Base-by-base conservation (phyloP, 2,113 vertebrate species). In the Lipotes vexillifer region DNA sequence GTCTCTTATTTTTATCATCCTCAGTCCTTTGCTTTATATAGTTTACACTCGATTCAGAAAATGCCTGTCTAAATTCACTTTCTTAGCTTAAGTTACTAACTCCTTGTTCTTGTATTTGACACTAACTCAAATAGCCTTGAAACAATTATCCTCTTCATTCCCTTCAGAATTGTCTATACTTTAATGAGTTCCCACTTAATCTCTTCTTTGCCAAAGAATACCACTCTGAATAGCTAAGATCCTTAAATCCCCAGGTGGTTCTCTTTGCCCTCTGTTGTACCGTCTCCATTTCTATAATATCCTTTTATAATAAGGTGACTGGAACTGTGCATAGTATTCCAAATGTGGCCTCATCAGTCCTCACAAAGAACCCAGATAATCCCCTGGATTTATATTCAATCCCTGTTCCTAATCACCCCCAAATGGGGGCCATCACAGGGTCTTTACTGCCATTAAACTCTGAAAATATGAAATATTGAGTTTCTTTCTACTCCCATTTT, bases 41-140 rank as follows among this genome's bases (percentile, higher is more conserved):
- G 21, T 97, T 97, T 98, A 93, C 25, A 84, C 31, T 75, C 36
- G 3, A n/a, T 69, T 41, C 92, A 94, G 97, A 84, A 97, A 77
- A 63, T 84, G 52, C 90, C 93, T 90, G 57, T 93, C 95, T 95
- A 90, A 98, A 97, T 90, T 97, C 36, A 36, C 72, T 97, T 15
- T 74, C 96, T 95, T 94, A 97, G 96, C 87, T 97, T 97, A 97
- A 96, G 66, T 88, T 92, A 71, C 82, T 80, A 96, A 94, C 93
- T 97, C 29, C 68, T 93, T 95, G 91, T 97, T 98, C 94, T 97
- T 97, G 31, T 95, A 96, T 96, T 97, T 85, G 96, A 97, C 92
- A 93, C 71, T 97, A 97, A 98, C 88, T 98, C 94, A 97, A 97
- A 96, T 49, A 97, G 93, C 97, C 97, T 87, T 97, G 96, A 98